These are phyloP conservation scores for Xestobium rufovillosum DNA, from an alignment of 2,888 invertebrate genomes.

Conservation along the genomic window DNA sequence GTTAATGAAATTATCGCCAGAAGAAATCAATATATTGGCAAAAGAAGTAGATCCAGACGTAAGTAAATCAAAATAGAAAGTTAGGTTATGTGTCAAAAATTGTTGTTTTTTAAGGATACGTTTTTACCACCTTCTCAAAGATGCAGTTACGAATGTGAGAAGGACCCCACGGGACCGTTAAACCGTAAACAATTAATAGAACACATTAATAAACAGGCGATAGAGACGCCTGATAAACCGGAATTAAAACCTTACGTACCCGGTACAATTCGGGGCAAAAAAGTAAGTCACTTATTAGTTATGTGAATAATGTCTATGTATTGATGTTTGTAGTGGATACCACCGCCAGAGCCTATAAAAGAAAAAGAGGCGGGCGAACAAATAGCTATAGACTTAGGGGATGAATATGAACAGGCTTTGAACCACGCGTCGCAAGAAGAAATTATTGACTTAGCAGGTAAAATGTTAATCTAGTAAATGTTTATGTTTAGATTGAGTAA, in stretches of 20 bases:
- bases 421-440: slow-evolving; percentile 86
- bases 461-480: slow-evolving; percentile 21
- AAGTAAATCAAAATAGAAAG: slow-evolving; percentile 45
- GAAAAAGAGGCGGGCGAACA: slow-evolving; percentile 82
- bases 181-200: slow-evolving; percentile 92
- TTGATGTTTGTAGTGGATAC: slow-evolving; percentile 63
- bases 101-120: slow-evolving; percentile 63
- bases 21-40: slow-evolving; percentile 94
- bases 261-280: slow-evolving; percentile 86
- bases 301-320: slow-evolving; percentile 8
- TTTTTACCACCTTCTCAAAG: slow-evolving; percentile 94
- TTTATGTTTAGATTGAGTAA: slow-evolving; percentile 11
- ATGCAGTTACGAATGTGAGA: slow-evolving; percentile 92
- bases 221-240: slow-evolving; percentile 95
- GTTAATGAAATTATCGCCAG: slow-evolving; percentile 83
- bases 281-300: slow-evolving; percentile 49
- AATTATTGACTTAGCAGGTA: slow-evolving; percentile 95
- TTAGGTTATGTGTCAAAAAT: slow-evolving; percentile 3
- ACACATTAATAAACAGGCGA: slow-evolving; percentile 96
- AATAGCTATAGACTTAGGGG: slow-evolving; percentile 87
- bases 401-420: slow-evolving; percentile 90
- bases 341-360: slow-evolving; percentile 64
- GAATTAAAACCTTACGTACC: slow-evolving; percentile 90
- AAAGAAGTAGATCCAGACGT: slow-evolving; percentile 99
- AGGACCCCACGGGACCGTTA: slow-evolving; percentile 91